These are phyloP conservation scores for Flexamia atlantica DNA, from an alignment of 2,888 invertebrate species.

Conservation along the genomic window DNA sequence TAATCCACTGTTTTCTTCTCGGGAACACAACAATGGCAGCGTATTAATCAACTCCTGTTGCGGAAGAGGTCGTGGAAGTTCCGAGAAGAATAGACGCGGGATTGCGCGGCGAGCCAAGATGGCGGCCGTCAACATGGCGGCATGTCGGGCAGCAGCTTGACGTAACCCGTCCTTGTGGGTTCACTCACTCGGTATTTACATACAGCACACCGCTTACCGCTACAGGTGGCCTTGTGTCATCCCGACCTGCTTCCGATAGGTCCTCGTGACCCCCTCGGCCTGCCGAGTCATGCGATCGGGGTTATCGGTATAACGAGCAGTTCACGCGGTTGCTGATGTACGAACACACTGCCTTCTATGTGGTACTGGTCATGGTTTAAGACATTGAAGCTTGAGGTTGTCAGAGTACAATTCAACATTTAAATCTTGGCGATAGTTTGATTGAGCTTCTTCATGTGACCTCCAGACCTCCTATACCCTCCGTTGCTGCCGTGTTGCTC, in stretches of 20 bases:
- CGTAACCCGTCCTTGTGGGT: constrained; percentile 43
- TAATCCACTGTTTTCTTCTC: constrained; percentile 11
- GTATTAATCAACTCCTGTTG: constrained; percentile 33
- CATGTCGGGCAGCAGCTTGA: constrained; percentile 2
- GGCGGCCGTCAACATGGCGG: constrained; percentile 45
- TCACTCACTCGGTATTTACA: constrained; percentile 51
- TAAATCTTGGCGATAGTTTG: too few species aligned
- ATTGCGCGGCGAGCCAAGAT: constrained; percentile 14
- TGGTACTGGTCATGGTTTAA: too few species aligned
- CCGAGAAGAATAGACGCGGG: constrained; percentile 16
- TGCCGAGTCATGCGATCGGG: too few species aligned
- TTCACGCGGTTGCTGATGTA: too few species aligned
- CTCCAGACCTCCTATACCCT: too few species aligned
- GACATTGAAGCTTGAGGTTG: too few species aligned
- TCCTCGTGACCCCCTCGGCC: neutral
- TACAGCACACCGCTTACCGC: constrained; percentile 27
- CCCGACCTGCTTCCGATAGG: constrained; percentile 30
- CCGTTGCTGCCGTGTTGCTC: too few species aligned
- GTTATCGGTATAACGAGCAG: too few species aligned
- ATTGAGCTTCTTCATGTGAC: too few species aligned
- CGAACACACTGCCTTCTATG: too few species aligned
- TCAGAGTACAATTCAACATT: too few species aligned
- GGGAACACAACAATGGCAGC: constrained; percentile 10
- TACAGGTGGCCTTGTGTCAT: constrained; percentile 31
- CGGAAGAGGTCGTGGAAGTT: constrained; percentile 9